Conservation (phyloP, 2,797 vertebrate genomes). For the Labroides dimidiatus region DNA sequence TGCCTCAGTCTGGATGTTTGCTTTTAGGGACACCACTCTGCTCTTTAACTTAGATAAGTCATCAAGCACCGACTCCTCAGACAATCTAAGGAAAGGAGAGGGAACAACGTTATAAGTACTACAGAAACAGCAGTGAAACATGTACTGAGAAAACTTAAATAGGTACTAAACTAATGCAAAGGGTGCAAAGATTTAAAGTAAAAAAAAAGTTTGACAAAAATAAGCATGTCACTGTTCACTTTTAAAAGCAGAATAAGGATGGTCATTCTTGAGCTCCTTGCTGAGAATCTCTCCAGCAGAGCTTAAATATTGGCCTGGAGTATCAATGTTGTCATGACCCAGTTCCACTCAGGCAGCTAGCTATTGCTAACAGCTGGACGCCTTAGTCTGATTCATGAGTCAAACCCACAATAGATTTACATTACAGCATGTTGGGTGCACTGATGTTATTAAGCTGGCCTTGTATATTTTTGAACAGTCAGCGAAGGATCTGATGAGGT, state of each 20-base stretch:
- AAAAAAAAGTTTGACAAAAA: neutral
- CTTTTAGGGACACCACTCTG: constrained; percentile 76
- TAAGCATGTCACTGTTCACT: neutral
- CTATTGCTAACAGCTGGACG: constrained; percentile 41
- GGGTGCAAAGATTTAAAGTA: neutral
- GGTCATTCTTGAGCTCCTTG: neutral
- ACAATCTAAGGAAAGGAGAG: constrained; percentile 74
- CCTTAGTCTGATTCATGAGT: constrained; percentile 13
- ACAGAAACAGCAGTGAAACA: constrained; percentile 8
- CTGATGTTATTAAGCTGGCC: constrained; percentile 33
- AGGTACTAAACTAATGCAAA: neutral
- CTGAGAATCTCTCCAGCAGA: constrained; percentile 30
- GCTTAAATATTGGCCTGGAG: constrained; percentile 31
- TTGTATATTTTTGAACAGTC: constrained; percentile 24
- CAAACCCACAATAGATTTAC: constrained; percentile 23
- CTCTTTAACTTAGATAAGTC: constrained; percentile 84
- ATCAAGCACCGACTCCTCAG: constrained; percentile 84
- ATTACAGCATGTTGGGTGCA: constrained; percentile 19
- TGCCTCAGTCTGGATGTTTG: constrained; percentile 73
- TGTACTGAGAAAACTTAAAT: neutral
- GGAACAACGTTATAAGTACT: neutral
- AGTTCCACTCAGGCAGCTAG: constrained; percentile 44
- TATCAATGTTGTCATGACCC: constrained; percentile 45
- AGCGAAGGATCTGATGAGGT: constrained; percentile 43
- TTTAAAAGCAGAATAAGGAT: neutral